Evolutionary conservation across 2,888 invertebrate species (phyloP).

Genomic region (Norana najaformis): DNA sequence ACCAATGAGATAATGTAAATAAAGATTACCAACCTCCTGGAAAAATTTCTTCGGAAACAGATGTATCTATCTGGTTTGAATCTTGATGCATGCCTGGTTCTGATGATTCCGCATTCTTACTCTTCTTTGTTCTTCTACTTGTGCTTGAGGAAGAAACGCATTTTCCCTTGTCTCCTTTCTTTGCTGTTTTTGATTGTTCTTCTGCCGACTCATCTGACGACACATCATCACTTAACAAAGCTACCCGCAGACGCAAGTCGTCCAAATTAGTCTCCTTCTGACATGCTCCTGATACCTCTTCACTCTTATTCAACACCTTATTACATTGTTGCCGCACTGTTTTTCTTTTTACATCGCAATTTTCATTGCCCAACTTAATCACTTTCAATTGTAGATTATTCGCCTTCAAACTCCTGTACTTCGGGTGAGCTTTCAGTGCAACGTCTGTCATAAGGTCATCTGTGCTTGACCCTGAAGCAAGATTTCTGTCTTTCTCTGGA

Average conservation of each 20-base stretch:
- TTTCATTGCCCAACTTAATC: background rate
- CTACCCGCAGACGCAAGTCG: background rate
- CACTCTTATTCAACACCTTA: background rate
- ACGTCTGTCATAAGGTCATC: background rate
- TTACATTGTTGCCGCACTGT: background rate
- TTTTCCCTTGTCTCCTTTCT: background rate
- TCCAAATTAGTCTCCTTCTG: background rate
- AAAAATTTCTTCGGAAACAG: background rate
- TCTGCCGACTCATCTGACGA: background rate
- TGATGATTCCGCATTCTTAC: background rate
- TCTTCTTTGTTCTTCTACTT: constrained; percentile 5
- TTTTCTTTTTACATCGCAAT: background rate
- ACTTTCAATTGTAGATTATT: background rate
- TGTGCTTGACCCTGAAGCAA: background rate
- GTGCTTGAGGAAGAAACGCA: background rate
- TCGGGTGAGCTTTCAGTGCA: background rate
- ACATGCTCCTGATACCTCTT: background rate
- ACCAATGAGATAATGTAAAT: background rate
- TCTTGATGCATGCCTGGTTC: background rate
- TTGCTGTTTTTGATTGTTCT: background rate
- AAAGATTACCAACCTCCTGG: background rate
- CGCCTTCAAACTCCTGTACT: background rate
- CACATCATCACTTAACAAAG: background rate
- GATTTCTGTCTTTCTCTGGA: background rate
- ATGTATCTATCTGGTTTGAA: background rate